A percentile compares a stretch with the other conserved stretches of the same genome.
Conservation (phyloP, 2,113 vertebrate species). For the Hipposideros armiger region DNA sequence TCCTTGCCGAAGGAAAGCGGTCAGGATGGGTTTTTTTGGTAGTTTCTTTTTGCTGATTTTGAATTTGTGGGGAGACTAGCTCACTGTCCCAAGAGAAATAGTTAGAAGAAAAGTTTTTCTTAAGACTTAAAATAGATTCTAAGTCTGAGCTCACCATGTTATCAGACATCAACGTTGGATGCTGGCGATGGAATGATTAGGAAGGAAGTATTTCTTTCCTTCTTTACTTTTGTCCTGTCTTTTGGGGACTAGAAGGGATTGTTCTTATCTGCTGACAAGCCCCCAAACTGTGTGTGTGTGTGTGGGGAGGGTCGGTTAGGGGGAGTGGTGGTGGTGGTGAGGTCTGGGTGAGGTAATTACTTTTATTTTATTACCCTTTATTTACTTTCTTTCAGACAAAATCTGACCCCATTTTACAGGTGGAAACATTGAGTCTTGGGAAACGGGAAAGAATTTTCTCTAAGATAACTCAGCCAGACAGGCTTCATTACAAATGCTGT, state of each 20-base stretch:
- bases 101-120: slow-evolving; percentile 30
- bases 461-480: neutral
- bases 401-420: slow-evolving; percentile 46
- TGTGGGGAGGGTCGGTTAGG: no score
- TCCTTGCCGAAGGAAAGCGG: neutral
- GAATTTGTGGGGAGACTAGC: neutral
- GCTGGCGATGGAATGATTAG: neutral
- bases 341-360: neutral
- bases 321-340: neutral
- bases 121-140: slow-evolving; percentile 25
- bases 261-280: neutral
- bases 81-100: slow-evolving; percentile 32
- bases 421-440: neutral
- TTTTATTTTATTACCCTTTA: neutral
- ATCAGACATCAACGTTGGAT: neutral
- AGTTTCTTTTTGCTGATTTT: slow-evolving; percentile 47
- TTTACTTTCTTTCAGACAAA: slow-evolving; percentile 22
- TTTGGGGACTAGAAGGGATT: neutral
- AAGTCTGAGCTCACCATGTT: neutral
- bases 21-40: neutral
- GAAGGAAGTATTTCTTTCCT: neutral
- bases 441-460: slow-evolving; percentile 6
- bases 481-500: neutral
- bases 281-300: neutral
- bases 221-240: neutral